phyloP scores from a whole-genome alignment of 92 coral and sea anemone genomes.

The Umimayanthus kanabou region DNA sequence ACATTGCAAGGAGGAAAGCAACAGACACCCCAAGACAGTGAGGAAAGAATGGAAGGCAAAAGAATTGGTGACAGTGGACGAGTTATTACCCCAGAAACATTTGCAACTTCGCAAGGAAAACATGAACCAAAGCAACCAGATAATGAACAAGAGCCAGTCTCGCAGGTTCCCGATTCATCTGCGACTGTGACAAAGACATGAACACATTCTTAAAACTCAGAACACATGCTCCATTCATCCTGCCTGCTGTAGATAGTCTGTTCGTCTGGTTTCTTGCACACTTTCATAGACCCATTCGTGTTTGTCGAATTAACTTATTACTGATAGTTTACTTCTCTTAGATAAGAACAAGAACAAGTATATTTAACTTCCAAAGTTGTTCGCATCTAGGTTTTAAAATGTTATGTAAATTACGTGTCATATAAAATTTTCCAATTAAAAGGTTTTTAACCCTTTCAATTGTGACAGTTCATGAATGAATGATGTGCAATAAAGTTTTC shows the following conservation, averaged over 20 bases:
- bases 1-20: background rate
- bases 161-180: background rate
- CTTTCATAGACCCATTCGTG: background rate
- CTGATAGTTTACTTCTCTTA: background rate
- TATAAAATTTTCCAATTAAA: too few species aligned
- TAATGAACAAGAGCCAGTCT: background rate
- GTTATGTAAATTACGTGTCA: background rate
- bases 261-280: background rate
- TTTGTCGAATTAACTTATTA: too few species aligned
- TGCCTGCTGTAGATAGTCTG: background rate
- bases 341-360: background rate
- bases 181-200: background rate
- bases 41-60: background rate
- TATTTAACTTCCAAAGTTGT: too few species aligned
- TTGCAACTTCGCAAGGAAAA: background rate
- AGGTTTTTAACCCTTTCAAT: background rate
- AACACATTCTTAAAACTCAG: background rate
- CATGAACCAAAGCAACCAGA: background rate
- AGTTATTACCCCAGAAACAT: background rate
- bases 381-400: background rate
- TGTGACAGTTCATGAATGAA: background rate
- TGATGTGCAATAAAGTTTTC: background rate
- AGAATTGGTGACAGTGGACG: background rate
- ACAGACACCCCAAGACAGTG: background rate
- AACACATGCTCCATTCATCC: background rate